phyloP scores from a whole-genome alignment of 1,140 invertebrate genomes.

The Atta cephalotes region DNA sequence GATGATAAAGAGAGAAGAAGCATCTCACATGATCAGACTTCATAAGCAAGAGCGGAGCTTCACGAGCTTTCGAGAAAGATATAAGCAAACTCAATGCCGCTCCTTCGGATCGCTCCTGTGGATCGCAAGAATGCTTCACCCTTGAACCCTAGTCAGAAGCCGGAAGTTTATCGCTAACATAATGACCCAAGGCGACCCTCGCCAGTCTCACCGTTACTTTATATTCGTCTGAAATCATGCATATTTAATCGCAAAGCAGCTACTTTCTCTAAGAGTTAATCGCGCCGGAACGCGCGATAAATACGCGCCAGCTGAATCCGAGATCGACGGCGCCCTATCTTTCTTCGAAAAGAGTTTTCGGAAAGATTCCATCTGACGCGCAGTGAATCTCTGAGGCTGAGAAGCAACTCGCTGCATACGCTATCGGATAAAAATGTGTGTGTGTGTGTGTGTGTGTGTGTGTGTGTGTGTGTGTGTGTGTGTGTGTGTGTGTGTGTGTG shows the following conservation, averaged over 20 bases:
- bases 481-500: neutral
- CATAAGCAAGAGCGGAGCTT: conserved; percentile 75
- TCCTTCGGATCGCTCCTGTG: conserved; percentile 53
- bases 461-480: conserved; percentile 5
- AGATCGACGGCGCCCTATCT: conserved; percentile 46
- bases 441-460: neutral
- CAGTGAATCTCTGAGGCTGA: conserved; percentile 41
- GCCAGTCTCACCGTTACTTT: conserved; percentile 75
- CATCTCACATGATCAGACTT: conserved; percentile 81
- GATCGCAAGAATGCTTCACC: conserved; percentile 61
- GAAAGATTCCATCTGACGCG: conserved; percentile 50
- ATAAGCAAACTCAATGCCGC: conserved; percentile 71
- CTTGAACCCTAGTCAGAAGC: conserved; percentile 74
- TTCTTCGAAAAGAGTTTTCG: conserved; percentile 48
- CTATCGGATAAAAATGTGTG: conserved; percentile 37
- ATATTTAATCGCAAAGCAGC: conserved; percentile 83
- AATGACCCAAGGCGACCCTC: conserved; percentile 16
- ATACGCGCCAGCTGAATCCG: conserved; percentile 62
- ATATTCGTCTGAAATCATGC: conserved; percentile 84
- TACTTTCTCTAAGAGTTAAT: conserved; percentile 80
- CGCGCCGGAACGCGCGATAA: conserved; percentile 72
- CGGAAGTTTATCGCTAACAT: conserved; percentile 61
- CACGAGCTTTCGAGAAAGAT: conserved; percentile 65
- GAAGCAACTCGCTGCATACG: conserved; percentile 24
- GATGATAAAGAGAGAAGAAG: conserved; percentile 46